phyloP scores from a whole-genome alignment of 2,113 vertebrate species.

The Sakesphorus luctuosus region DNA sequence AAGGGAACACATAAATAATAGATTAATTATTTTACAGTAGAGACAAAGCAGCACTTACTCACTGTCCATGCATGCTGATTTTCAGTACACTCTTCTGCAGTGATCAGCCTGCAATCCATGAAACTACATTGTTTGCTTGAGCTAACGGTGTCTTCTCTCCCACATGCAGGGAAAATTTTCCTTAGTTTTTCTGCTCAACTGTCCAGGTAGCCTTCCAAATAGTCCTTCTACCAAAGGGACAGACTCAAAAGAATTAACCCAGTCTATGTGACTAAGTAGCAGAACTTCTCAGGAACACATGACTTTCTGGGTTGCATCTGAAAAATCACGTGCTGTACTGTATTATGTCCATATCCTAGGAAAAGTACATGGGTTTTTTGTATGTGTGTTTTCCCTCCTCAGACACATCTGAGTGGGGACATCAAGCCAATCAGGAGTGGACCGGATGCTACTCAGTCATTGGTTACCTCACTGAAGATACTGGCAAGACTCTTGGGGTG shows the following conservation, averaged over 20 bases:
- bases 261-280: background rate
- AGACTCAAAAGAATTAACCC: background rate
- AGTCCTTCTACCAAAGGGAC: background rate
- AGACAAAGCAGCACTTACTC: background rate
- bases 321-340: constrained; percentile 7
- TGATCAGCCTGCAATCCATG: background rate
- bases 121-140: background rate
- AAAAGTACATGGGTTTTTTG: constrained; percentile 50
- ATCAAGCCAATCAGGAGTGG: constrained; percentile 46
- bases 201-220: background rate
- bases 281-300: background rate
- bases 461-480: constrained; percentile 62
- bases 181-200: background rate
- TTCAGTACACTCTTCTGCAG: background rate
- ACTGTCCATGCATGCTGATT: background rate
- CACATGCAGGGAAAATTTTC: background rate
- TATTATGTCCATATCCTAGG: constrained; percentile 33
- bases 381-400: constrained; percentile 65
- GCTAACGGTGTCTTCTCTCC: background rate
- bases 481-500: constrained; percentile 55
- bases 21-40: background rate
- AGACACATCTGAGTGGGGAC: constrained; percentile 67
- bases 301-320: background rate
- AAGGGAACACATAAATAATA: background rate
- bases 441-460: constrained; percentile 45